Evolutionary conservation across 1,140 invertebrate genomes (phyloP).

Genomic region (Mizuhopecten yessoensis): DNA sequence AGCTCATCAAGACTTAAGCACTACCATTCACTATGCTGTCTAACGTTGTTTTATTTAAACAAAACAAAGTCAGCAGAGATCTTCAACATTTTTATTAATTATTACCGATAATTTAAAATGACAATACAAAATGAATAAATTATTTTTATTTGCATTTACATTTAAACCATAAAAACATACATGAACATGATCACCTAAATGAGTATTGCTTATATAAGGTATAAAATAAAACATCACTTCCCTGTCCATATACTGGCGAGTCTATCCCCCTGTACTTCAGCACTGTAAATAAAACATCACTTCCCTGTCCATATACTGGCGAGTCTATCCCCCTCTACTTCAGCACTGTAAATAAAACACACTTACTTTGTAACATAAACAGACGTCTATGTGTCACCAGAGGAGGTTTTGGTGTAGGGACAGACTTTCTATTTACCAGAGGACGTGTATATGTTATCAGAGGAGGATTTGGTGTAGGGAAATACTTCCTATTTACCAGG

Average conservation of each 20-base stretch:
- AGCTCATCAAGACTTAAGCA: too few species aligned
- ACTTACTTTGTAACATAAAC: too few species aligned
- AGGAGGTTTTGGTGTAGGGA: too few species aligned
- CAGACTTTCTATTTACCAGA: too few species aligned
- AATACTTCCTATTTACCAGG: too few species aligned
- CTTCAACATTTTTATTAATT: background rate
- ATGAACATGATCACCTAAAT: constrained; percentile 15
- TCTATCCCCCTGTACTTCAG: background rate
- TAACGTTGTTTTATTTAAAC: too few species aligned
- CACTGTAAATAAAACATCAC: background rate
- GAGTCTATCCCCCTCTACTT: background rate
- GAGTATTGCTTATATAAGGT: constrained; percentile 25
- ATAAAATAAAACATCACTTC: background rate
- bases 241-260: background rate
- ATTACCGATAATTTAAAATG: background rate
- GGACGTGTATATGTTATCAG: too few species aligned
- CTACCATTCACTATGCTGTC: too few species aligned
- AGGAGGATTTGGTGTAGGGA: too few species aligned
- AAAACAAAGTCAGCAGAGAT: background rate
- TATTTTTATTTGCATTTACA: constrained; percentile 4
- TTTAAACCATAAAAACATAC: background rate
- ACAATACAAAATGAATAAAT: constrained; percentile 10
- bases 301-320: background rate
- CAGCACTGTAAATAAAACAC: too few species aligned
- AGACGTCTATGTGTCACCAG: too few species aligned